Evolutionary conservation across 2,113 vertebrate genomes (phyloP).

Genomic region (Anthoscopus minutus): DNA sequence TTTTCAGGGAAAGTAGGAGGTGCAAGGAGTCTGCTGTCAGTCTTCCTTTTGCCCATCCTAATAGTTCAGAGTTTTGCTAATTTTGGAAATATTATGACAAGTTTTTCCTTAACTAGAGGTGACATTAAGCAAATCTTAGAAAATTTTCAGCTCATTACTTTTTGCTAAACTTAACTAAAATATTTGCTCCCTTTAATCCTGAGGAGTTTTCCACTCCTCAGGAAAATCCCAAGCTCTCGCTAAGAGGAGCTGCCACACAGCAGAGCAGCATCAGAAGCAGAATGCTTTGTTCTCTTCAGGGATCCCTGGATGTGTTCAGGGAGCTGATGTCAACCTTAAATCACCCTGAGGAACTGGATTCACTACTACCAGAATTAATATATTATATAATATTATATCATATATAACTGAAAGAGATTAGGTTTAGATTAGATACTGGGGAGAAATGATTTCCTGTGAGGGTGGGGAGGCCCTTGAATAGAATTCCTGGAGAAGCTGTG

Average conservation of each 20-base stretch:
- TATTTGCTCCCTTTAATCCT: background rate
- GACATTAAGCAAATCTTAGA: background rate
- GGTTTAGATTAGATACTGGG: background rate
- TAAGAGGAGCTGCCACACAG: background rate
- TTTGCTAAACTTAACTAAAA: background rate
- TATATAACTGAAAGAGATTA: background rate
- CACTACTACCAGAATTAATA: background rate
- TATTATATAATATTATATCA: background rate
- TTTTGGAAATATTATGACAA: background rate
- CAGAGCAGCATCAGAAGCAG: background rate
- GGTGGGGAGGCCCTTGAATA: background rate
- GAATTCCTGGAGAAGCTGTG: fast-evolving
- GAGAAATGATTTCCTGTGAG: background rate
- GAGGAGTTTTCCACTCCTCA: background rate
- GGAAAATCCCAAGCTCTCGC: background rate
- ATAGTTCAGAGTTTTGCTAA: background rate
- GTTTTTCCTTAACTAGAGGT: background rate
- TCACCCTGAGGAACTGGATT: background rate
- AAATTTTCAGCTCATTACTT: background rate
- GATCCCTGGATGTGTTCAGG: background rate
- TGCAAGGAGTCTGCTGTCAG: background rate
- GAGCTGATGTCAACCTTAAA: background rate
- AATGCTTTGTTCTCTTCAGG: background rate
- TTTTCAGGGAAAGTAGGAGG: background rate
- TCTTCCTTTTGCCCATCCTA: background rate